phyloP scores from a whole-genome alignment of 2,888 invertebrate genomes.

The Bursaphelenchus okinawaensis region DNA sequence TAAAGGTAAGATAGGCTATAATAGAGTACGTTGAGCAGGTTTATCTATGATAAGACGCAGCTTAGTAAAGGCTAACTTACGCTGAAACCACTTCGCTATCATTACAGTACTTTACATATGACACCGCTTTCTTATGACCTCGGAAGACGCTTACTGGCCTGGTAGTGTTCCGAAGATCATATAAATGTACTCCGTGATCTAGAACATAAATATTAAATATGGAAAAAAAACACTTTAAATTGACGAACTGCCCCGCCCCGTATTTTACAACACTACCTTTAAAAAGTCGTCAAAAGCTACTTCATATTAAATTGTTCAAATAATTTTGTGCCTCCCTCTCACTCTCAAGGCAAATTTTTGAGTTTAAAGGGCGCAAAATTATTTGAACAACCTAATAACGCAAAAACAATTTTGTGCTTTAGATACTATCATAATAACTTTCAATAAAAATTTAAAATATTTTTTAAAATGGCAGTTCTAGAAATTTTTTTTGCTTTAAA shows the following conservation, averaged over 20 bases:
- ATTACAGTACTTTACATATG: constrained; percentile 84
- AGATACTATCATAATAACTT: no score
- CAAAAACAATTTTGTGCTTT: no score
- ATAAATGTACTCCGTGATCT: constrained; percentile 92
- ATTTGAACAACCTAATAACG: no score
- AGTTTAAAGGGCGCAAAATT: no score
- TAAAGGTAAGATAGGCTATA: neutral
- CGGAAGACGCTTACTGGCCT: constrained; percentile 76
- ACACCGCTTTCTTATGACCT: constrained; percentile 86
- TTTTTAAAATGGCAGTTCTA: no score
- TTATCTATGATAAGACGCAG: neutral
- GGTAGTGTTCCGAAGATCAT: constrained; percentile 78
- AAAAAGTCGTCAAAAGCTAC: no score
- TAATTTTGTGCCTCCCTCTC: no score
- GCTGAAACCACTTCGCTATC: constrained; percentile 80
- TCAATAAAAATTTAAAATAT: neutral
- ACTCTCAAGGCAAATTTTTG: no score
- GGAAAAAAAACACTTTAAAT: constrained; percentile 3
- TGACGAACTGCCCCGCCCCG: no score
- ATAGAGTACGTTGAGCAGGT: neutral
- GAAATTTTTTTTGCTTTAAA: no score
- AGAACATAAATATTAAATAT: constrained; percentile 28
- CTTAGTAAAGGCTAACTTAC: constrained; percentile 57
- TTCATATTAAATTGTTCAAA: no score
- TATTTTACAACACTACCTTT: no score